Base-by-base conservation (phyloP, 2,113 vertebrate species). In the Ptilorrhoa leucosticta region DNA sequence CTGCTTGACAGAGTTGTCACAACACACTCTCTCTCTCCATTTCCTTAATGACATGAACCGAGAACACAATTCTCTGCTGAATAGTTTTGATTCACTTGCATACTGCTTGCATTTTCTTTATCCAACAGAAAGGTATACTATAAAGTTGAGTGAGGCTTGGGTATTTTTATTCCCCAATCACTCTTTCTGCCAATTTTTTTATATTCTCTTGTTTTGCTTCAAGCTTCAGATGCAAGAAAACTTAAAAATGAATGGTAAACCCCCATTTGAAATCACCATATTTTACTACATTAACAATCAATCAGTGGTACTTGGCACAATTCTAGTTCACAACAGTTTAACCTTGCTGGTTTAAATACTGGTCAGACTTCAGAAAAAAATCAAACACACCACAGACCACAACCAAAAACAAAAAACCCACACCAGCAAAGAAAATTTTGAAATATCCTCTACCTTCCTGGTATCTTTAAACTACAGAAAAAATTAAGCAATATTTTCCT, bases 1-100 rank as follows among this genome's bases (percentile, higher is more conserved):
- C 24, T n/a, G 45, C 86, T 78, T 97, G 96, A 97, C 97, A 97
- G 87, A 97, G 90, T 90, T 96, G 97, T 97, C 96, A 97, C 96
- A 97, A 96, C 82, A 95, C 60, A 4, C 28, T 51, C 95, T 95
- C 94, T 93, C 93, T 94, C 93, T 96, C 82, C 57, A 86, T 94
- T 97, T 88, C 90, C 94, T 97, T 97, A 95, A 95, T 91, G 89
- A 95, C 86, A 89, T 83, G 92, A 97, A 93, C 88, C 18, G n/a
- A 94, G 93, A 94, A 73, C 69, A 64, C 75, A 88, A 95, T 86
- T 91, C 92, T 94, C 71, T 80, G 39, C 79, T 93, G 87, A 91
- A 93, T 61, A 90, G 54, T 80, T 93, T 40, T 83, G 63, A 93
- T 80, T 93, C 85, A 50, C 71, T 93, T 76, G 82, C 50, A 83